Evolutionary conservation across 2,797 vertebrate species (phyloP).

Genomic region (Aplochiton taeniatus): DNA sequence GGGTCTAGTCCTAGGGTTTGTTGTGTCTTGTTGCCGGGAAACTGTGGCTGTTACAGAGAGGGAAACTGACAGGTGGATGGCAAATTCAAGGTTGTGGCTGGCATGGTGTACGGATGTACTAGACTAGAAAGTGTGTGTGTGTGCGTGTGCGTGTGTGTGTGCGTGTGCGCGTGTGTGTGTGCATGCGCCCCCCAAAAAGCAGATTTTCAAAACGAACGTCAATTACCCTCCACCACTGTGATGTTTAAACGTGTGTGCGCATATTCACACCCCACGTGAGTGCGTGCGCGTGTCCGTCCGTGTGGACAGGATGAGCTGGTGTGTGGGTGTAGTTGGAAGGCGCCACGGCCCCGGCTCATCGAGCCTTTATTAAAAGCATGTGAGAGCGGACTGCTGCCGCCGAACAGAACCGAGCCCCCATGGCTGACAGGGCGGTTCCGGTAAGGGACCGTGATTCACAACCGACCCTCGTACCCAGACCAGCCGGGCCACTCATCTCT

Average conservation of each 20-base stretch:
- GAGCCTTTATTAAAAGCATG: conserved; percentile 54
- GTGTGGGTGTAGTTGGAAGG: conserved; percentile 57
- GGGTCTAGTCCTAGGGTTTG: conserved; percentile 19
- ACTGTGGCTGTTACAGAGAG: conserved; percentile 34
- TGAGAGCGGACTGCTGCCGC: not conserved
- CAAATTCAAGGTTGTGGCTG: conserved; percentile 39
- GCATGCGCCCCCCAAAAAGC: conserved; percentile 25
- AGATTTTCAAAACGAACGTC: conserved; percentile 29
- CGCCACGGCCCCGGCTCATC: conserved; percentile 44
- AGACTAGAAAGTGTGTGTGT: conserved; percentile 30
- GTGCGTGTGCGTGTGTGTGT: conserved; percentile 25
- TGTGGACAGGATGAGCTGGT: conserved; percentile 8
- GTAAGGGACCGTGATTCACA: conserved; percentile 48
- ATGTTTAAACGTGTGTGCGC: conserved; percentile 34
- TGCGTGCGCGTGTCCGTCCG: conserved; percentile 20
- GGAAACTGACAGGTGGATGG: conserved; percentile 53
- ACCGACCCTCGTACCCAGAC: conserved; percentile 42
- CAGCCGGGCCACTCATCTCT: conserved; percentile 45
- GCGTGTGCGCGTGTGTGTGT: conserved; percentile 8
- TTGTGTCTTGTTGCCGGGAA: conserved; percentile 51
- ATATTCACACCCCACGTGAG: conserved; percentile 14
- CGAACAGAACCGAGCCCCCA: too few species aligned
- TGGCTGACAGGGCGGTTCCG: not conserved
- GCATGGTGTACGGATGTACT: not conserved
- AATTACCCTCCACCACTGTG: conserved; percentile 37